Base-by-base conservation (phyloP, 2,113 vertebrate species). In the Aphelocoma coerulescens region DNA sequence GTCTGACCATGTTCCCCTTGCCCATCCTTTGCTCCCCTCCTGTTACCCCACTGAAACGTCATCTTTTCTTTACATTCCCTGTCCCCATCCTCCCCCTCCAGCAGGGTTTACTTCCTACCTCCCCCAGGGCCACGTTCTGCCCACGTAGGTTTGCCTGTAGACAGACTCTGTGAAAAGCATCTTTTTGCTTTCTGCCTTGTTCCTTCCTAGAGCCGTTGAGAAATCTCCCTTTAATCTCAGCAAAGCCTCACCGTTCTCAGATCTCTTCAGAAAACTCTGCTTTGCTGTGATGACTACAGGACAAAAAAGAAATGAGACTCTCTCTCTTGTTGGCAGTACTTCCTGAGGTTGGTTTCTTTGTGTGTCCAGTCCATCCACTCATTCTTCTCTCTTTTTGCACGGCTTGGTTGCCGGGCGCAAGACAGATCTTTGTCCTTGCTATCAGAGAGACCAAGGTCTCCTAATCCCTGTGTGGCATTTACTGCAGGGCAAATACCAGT, bases 271-370 rank as follows among this genome's bases (percentile, higher is more conserved):
- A 24, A 67, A 73, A 23, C 30, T 65, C 26, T 22, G 7, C 55
- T 85, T 35, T 55, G 63, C 54, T 71, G 27, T 23, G n/a, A 27
- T 77, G 26, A 5, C 65, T 49, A 2, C 12, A 21, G 55, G 32
- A 44, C 19, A 22, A 33, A 39, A 48, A 48, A 10, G 16, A 26
- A 11, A 5, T 10, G 39, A 52, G 37, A 16, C 20, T 78, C 22
- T 51, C 8, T 1, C 15, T 58, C 28, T 37, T 1, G 0, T 52
- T 41, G 37, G 37, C 17, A 26, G 0, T 9, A 1, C 22, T 80
- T 80, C 19, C 20, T 30, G n/a, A 39, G 14, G 12, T 57, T 61
- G 18, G 4, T 76, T 68, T 65, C 30, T n/a, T 55, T 52, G 13
- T 23, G 2, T 59, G 85, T 62, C 24, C n/a, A 23, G 32, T 67